Evolutionary conservation across 2,113 vertebrate species (phyloP).

Genomic region (Tachysurus vachellii): DNA sequence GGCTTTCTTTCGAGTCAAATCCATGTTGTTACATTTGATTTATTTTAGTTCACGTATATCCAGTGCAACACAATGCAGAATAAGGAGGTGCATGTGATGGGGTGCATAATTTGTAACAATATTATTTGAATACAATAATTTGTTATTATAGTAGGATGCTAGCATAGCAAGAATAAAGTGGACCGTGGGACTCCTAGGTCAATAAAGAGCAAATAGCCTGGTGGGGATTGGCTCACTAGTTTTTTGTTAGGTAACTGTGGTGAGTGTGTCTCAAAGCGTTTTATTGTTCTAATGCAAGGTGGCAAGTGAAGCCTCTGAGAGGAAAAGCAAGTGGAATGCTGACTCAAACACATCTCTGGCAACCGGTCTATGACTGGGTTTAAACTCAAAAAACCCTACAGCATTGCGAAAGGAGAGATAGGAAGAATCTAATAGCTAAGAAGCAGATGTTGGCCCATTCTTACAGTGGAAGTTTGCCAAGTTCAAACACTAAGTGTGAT

Average conservation of each 20-base stretch:
- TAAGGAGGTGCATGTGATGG: neutral
- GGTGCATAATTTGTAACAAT: neutral
- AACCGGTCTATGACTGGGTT: slow-evolving; percentile 29
- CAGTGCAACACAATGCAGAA: neutral
- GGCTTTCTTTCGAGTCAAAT: neutral
- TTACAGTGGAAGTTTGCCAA: neutral
- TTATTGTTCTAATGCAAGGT: slow-evolving; percentile 36
- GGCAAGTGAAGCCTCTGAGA: slow-evolving; percentile 30
- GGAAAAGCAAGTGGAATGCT: slow-evolving; percentile 43
- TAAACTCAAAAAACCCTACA: slow-evolving; percentile 22
- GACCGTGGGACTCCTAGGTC: neutral
- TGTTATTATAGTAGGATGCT: neutral
- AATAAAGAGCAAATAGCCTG: neutral
- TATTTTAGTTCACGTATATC: neutral
- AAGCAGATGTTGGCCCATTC: neutral
- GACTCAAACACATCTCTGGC: slow-evolving; percentile 32
- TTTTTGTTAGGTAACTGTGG: slow-evolving; percentile 23
- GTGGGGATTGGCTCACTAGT: neutral
- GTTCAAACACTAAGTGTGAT: neutral
- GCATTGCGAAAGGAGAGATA: neutral
- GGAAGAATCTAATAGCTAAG: neutral
- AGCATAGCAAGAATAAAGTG: neutral
- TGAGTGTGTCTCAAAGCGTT: neutral
- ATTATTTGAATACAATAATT: neutral
- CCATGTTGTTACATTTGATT: neutral